Evolutionary conservation across 2,888 invertebrate species (phyloP).

Genomic region (Rhogogaster chlorosoma): DNA sequence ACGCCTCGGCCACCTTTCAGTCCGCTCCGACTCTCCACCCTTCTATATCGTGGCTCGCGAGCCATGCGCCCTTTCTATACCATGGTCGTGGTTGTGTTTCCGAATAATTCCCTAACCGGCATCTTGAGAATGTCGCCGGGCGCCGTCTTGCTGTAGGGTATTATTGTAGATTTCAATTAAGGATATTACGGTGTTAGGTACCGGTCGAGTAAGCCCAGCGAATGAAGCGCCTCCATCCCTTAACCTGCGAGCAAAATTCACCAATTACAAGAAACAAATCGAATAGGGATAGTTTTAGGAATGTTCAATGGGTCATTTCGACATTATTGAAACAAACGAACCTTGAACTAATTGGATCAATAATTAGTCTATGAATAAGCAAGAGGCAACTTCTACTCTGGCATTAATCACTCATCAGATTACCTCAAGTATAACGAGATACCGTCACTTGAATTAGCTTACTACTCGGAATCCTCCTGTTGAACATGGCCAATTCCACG

Average conservation of each 20-base stretch:
- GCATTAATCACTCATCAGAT: neutral
- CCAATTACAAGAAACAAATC: neutral
- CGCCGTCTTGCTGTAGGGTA: neutral
- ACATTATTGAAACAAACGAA: neutral
- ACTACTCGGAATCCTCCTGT: neutral
- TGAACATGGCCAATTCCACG: neutral
- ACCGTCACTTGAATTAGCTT: neutral
- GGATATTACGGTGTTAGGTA: neutral
- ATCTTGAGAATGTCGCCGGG: conserved; percentile 33
- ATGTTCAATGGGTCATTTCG: neutral
- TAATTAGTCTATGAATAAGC: neutral
- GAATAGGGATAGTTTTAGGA: neutral
- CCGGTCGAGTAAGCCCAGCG: conserved; percentile 24
- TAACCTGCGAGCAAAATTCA: neutral
- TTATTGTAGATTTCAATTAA: conserved; percentile 48
- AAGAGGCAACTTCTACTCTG: neutral
- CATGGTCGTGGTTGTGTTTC: conserved; percentile 38
- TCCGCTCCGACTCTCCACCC: conserved; percentile 10
- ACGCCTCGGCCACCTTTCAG: conserved; percentile 39
- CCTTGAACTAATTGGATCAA: neutral
- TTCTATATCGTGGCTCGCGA: neutral
- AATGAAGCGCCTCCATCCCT: conserved; percentile 7
- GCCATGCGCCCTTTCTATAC: neutral
- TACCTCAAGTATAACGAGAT: neutral
- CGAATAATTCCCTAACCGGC: conserved; percentile 44